A percentile compares a stretch with the other conserved stretches of the same genome.
phyloP scores from a whole-genome alignment of 2,797 vertebrate genomes.

The Argyrosomus regius region DNA sequence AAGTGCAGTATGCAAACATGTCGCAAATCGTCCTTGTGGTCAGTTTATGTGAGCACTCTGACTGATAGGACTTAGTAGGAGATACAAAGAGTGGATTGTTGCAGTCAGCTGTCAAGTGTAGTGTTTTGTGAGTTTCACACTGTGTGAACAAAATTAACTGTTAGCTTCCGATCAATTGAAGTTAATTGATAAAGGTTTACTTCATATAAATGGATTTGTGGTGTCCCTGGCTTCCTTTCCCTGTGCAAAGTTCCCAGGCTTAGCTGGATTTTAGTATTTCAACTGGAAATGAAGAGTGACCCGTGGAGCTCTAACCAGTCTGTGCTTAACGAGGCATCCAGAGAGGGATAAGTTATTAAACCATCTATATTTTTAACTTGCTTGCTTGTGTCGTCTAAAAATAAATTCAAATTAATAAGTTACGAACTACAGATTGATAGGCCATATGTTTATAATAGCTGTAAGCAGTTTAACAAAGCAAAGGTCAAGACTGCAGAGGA shows the following conservation, averaged over 20 bases:
- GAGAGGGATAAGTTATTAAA: slow-evolving; percentile 15
- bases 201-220: too few species aligned
- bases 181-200: too few species aligned
- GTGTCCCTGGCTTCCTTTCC: too few species aligned
- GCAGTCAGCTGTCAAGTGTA: neutral
- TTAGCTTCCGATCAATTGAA: neutral
- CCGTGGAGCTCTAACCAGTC: neutral
- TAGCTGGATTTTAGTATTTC: neutral
- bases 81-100: neutral
- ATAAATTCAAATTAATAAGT: slow-evolving; percentile 17
- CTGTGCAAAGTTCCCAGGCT: neutral
- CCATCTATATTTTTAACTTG: slow-evolving; percentile 1
- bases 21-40: neutral
- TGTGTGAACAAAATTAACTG: neutral
- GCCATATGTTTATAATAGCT: slow-evolving; percentile 26
- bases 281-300: neutral
- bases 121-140: neutral
- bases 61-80: neutral
- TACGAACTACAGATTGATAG: slow-evolving; percentile 8
- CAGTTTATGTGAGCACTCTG: neutral
- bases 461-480: slow-evolving; percentile 27
- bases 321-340: slow-evolving; percentile 3
- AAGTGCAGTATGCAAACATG: neutral
- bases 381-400: slow-evolving; percentile 3
- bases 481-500: slow-evolving; percentile 31